Base-by-base conservation (phyloP, 2,113 vertebrate species). In the Diglossa brunneiventris region DNA sequence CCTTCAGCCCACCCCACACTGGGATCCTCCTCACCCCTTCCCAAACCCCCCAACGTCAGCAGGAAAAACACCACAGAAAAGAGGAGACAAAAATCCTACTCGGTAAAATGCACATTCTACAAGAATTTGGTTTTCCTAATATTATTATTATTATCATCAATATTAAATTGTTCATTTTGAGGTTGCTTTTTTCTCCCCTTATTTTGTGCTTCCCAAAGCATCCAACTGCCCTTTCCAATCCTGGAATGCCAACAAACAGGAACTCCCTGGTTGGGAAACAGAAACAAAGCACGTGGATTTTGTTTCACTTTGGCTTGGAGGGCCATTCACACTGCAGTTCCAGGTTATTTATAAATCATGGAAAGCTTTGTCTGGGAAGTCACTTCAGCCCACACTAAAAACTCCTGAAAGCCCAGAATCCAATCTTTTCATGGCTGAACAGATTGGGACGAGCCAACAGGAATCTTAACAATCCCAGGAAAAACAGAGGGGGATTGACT, bases 171-270 rank as follows among this genome's bases (percentile, higher is more conserved):
- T 24, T 69, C 39, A 8, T 59, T 87, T 78, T 50, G 9, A 9
- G 16, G 11, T 22, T 8, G 5, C 2, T 2, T 39, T 37, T 21
- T 3, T 1, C 4, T 15, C 28, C 7, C 9, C 0, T 1, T 7
- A 15, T 31, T 49, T 47, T 42, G 4, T 27, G 42, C n/a, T n/a
- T n/a, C n/a, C n/a, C 47, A 63, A 80, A 63, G 42, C n/a, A 58
- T 12, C 37, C 11, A 3, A 3, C 10, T 46, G 23, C 72, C 14
- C 20, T 68, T 90, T 64, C 44, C 23, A 41, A n/a, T 8, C 27
- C 74, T 44, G 30, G 4, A 77, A 37, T 6, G 2, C 7, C 20
- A 66, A 28, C 19, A 64, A 28, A 11, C 56, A 73, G 28, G 12
- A 73, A 10, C 11, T 46, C n/a, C 37, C 39, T 12, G 39, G 4